phyloP scores from a whole-genome alignment of 2,113 vertebrate species.

The Plecotus auritus region DNA sequence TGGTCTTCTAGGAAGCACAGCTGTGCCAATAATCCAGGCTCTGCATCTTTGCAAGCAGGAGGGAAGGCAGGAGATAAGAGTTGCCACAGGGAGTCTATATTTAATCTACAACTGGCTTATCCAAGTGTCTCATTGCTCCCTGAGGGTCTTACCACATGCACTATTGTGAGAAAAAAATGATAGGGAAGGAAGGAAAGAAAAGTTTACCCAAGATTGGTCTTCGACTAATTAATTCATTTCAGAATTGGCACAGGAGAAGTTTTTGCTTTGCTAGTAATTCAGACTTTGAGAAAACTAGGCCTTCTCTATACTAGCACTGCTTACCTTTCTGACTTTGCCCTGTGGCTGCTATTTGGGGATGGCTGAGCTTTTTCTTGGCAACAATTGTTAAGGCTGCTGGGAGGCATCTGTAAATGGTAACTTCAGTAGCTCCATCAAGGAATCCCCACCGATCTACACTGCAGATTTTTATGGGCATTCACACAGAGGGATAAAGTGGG shows the following conservation, averaged over 20 bases:
- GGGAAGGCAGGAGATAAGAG: constrained; percentile 68
- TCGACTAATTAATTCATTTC: constrained; percentile 70
- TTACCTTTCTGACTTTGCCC: constrained; percentile 1
- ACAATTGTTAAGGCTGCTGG: background rate
- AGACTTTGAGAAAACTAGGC: background rate
- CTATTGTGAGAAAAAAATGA: constrained; percentile 46
- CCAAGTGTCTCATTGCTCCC: constrained; percentile 68
- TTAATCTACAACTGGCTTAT: constrained; percentile 75
- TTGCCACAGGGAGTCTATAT: constrained; percentile 70
- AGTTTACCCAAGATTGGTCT: constrained; percentile 43
- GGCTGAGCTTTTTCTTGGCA: background rate
- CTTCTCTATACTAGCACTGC: background rate
- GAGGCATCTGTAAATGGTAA: background rate
- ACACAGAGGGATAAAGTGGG: background rate
- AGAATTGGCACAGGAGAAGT: constrained; percentile 20
- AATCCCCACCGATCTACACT: background rate
- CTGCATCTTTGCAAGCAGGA: constrained; percentile 67
- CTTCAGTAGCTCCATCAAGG: background rate
- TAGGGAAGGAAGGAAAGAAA: constrained; percentile 47
- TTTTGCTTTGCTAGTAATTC: constrained; percentile 5
- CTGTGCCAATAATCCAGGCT: constrained; percentile 69
- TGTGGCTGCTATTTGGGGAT: background rate
- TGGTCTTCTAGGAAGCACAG: constrained; percentile 57
- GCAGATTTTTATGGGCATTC: background rate
- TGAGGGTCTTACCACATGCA: constrained; percentile 49